These are phyloP conservation scores for Scrobipalpa costella DNA, from an alignment of 2,888 invertebrate genomes.

Conservation along the genomic window DNA sequence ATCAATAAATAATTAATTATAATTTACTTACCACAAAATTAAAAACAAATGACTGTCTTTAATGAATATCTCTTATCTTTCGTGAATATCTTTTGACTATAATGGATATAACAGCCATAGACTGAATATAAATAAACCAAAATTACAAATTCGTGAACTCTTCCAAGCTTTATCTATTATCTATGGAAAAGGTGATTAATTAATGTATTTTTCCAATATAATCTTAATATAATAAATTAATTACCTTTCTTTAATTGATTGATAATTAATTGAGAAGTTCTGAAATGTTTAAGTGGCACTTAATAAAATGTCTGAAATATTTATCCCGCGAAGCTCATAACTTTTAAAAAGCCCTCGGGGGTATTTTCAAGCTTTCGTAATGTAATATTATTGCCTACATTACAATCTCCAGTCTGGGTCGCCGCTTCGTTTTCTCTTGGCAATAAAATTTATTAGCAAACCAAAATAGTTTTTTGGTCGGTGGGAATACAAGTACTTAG, in stretches of 20 bases:
- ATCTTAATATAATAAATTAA: neutral
- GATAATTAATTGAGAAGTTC: neutral
- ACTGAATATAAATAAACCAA: no score
- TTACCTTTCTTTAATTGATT: no score
- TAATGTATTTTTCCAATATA: neutral
- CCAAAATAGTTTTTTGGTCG: slow-evolving; percentile 4
- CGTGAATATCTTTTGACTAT: neutral
- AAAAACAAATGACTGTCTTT: no score
- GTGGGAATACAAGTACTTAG: neutral
- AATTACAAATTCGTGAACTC: no score
- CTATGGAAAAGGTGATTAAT: neutral
- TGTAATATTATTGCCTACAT: slow-evolving; percentile 6
- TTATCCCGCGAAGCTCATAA: neutral
- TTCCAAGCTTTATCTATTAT: neutral
- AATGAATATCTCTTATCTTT: neutral
- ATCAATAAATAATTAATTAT: no score
- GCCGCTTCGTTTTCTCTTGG: neutral
- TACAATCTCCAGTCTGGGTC: slow-evolving; percentile 9
- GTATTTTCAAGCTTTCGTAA: slow-evolving; percentile 1
- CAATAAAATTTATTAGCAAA: neutral
- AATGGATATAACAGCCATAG: no score
- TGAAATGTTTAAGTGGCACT: neutral
- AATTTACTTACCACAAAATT: no score
- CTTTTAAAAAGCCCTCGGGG: neutral
- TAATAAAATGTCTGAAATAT: slow-evolving; percentile 16